phyloP scores from a whole-genome alignment of 2,113 vertebrate species.

The Rana temporaria region DNA sequence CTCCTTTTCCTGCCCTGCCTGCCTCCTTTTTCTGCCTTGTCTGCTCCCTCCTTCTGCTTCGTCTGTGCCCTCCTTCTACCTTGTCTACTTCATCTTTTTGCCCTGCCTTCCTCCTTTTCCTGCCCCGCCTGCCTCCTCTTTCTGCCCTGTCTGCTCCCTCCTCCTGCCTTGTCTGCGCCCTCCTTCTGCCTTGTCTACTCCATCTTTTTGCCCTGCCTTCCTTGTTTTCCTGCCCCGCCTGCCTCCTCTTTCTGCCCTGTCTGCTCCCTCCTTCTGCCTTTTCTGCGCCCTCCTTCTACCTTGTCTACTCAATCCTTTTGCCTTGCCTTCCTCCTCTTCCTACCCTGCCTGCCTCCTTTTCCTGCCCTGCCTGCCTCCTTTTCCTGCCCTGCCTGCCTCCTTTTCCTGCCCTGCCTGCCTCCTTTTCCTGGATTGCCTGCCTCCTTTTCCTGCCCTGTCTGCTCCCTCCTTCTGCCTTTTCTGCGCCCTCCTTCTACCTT shows the following conservation, averaged over 20 bases:
- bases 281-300: not conserved
- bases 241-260: not conserved
- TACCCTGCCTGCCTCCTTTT: not conserved
- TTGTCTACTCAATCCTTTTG: not conserved
- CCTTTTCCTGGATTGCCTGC: not conserved
- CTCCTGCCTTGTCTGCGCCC: not conserved
- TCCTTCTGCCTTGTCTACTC: too few relatives aligned
- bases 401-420: not conserved
- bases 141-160: not conserved
- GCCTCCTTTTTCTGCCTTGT: not conserved
- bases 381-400: not conserved
- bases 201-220: too few relatives aligned
- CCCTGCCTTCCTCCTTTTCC: not conserved
- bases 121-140: not conserved
- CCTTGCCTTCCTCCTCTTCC: not conserved
- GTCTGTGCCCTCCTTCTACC: not conserved
- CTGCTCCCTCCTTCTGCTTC: not conserved
- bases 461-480: not conserved
- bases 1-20: not conserved
- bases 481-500: not conserved
- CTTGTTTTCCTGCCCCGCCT: not conserved
- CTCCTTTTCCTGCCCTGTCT: not conserved
- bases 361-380: not conserved
- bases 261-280: not conserved
- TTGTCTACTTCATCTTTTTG: not conserved